Evolutionary conservation across 2,797 vertebrate species (phyloP).

Genomic region (Melanotaenia parkinsoni): DNA sequence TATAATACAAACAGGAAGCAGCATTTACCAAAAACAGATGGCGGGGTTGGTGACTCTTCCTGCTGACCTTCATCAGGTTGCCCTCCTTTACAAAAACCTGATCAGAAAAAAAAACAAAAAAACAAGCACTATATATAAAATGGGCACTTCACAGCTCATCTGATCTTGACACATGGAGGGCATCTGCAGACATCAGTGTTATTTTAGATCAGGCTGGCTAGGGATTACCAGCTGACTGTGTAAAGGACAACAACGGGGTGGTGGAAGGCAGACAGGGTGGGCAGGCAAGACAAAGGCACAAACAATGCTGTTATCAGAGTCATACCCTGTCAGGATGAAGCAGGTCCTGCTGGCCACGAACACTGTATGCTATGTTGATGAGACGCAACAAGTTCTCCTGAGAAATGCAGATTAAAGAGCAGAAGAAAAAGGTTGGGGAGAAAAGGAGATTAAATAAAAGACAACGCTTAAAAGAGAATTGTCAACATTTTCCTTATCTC

Average conservation of each 20-base stretch:
- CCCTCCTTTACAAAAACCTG: constrained; percentile 91
- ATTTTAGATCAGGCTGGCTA: constrained; percentile 33
- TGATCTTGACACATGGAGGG: constrained; percentile 25
- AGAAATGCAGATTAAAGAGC: constrained; percentile 37
- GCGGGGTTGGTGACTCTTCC: constrained; percentile 90
- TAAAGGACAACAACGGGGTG: constrained; percentile 62
- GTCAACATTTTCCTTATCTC: constrained; percentile 10
- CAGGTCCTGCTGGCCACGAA: constrained; percentile 88
- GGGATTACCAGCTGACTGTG: constrained; percentile 68
- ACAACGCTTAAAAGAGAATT: constrained; percentile 20
- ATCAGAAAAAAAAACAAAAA: constrained; percentile 8
- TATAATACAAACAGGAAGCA: constrained; percentile 44
- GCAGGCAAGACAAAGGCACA: constrained; percentile 52
- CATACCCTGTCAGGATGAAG: constrained; percentile 94
- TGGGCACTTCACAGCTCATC: constrained; percentile 5
- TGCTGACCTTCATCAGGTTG: constrained; percentile 92
- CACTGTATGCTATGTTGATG: constrained; percentile 94
- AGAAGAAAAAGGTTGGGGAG: constrained; percentile 16
- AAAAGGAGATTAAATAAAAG: constrained; percentile 14
- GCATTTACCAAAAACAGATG: constrained; percentile 94
- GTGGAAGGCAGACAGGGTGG: constrained; percentile 60
- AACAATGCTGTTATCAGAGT: constrained; percentile 78
- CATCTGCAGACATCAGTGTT: constrained; percentile 32
- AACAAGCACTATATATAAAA: neutral
- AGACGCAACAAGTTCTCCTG: constrained; percentile 95